Base-by-base conservation (phyloP, 1,140 invertebrate genomes). In the Drosophila micromelanica region DNA sequence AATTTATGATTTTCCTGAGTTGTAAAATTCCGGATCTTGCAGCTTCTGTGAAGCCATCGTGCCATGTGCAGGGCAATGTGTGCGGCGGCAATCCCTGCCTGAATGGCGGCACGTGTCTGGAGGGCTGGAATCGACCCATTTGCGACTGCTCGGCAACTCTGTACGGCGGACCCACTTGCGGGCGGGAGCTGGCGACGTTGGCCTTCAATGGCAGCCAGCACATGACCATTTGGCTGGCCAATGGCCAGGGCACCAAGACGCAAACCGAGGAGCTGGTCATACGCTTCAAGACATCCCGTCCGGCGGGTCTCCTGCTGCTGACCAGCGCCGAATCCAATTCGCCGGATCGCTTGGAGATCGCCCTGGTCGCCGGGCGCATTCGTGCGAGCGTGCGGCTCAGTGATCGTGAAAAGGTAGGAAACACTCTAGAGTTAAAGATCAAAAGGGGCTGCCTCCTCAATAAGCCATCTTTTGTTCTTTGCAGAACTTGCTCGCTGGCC, bases 41-140 rank as follows among this genome's bases (percentile, higher is more conserved):
- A 97, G 96, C 96, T 20, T 96, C 96, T 45, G 96, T 98, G 46
- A 95, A 96, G 73, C 96, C 97, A 8, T 95, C 96, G 15, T 98
- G 97, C 91, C 97, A 97, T 91, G 95, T 95, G 38, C 95, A 96
- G 75, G 93, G 96, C 42, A 94, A 96, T 57, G 96, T 98, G 78
- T 99, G 98, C 91, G 73, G 64, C 20, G 89, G 85, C 8, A 94
- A 94, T 37, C 97, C 98, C 0, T 99, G 98, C 91, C 95, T 98
- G 91, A 98, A 99, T 90, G 95, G 96, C 13, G 98, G 98, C 11
- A 93, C 94, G 30, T 99, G 99, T 92, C 92, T 94, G 11, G 98
- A 99, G 92, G 98, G 98, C 5, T 99, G 98, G 98, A 99, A 99
- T 92, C 94, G 98, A 71, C 98, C 98, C 86, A 94, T 98, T 46